Evolutionary conservation across 1,140 invertebrate species (phyloP), one percentile per base, ranked within the genome.

Genomic region (Conopomorpha cramerella): DNA sequence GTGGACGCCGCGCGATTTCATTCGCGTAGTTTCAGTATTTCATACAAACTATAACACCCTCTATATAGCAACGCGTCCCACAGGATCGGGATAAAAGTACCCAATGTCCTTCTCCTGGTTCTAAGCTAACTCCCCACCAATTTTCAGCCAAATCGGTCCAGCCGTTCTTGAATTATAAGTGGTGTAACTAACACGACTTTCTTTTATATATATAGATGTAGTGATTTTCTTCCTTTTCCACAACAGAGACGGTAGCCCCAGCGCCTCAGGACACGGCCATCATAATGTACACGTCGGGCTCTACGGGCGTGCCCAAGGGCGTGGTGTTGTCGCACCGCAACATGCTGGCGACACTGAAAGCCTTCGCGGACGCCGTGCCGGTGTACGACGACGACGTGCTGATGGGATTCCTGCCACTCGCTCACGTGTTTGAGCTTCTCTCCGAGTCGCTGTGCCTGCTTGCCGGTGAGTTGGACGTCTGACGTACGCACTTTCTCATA

Each of bases 231-330:
- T 43, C 33, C 30, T 41, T 8, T 10, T 36, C 38, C 13, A n/a
- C 48, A 48, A 14, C 59, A 85, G 81, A 79, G 25, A 58, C 70
- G 7, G 64, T 78, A 8, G 74, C 82, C 8, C 91, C 91, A 8
- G 79, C 79, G 12, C 60, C 82, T 1, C 78, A 86, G 4, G 94
- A 98, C 53, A 87, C 86, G 10, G 94, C 94, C 12, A 94, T 97
- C 49, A 91, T 97, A 27, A 97, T 97, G 94, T 98, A 97, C 78
- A 97, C 95, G 0, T 94, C 91, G 46, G 95, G 95, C 1, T 95
- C 92, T 0, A 97, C 94, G 0, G 94, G 95, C 17, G 85, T 90
- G 36, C 93, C 93, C 0, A 95, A 96, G 76, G 90, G 90, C 16
- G 90, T 92, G 1, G 56, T 92, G 15, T 60, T 92, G n/a, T 89